Base-by-base conservation (phyloP, 2,888 invertebrate species). In the Temnothorax ravouxi region DNA sequence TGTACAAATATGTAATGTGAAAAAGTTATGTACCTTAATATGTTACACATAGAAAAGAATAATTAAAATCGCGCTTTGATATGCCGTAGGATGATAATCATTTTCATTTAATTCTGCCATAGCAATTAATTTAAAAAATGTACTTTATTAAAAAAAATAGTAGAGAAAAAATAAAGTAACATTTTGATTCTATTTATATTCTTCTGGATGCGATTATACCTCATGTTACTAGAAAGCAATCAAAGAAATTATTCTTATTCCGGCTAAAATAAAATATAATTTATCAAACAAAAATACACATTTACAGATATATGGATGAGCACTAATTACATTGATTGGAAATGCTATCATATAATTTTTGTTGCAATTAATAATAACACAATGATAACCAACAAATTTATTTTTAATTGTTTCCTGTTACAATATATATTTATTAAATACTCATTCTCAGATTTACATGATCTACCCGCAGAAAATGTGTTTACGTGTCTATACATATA, bases 181-280 rank as follows among this genome's bases (percentile, higher is more conserved):
- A 64, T 41, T 25, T 41, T 25, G n/a, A 21, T 41, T 38, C 21
- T 25, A 18, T 2, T 29, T 29, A 29, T 29, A 29, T 29, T 29
- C 3, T 29, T 29, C 29, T 29, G 29, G 29, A 29, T 29, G 29
- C 3, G 29, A 29, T 29, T 29, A 29, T 44, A 52, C n/a, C 6
- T 66, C n/a, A 25, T 44, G 18, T 29, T n/a, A 34, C 2, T 4
- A 34, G 4, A 21, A 3, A 1, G 3, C 15, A 54, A 66, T 52
- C 0, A 66, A 54, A 56, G 29, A 18, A n/a, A 54, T 29, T 29
- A 61, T 3, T 11, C 3, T 5, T 41, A n/a, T 15, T 67, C 9
- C 5, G 5, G 6, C 8, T 64, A 18, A 1, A 21, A 54, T 56
- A 9, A 66, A 29, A 56, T 77, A 56, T 77, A 66, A 56, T 77